Evolutionary conservation across 2,888 invertebrate genomes (phyloP).

Genomic region (Lutraria lutraria): DNA sequence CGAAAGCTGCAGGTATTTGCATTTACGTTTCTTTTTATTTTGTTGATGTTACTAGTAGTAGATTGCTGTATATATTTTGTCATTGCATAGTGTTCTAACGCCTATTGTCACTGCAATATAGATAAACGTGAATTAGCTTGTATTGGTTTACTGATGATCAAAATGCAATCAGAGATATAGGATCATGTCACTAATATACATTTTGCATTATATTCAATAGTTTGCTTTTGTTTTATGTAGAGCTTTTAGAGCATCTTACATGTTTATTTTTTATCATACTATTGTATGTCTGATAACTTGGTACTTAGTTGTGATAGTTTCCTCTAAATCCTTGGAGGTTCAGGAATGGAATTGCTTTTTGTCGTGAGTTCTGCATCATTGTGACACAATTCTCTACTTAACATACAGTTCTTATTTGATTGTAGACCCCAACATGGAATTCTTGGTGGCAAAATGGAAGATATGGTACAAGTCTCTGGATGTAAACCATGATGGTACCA

Average conservation of each 20-base stretch:
- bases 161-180: too few relatives aligned
- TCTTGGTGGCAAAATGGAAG: constrained; percentile 71
- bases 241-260: background rate
- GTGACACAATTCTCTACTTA: too few relatives aligned
- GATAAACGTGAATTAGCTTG: too few relatives aligned
- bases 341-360: background rate
- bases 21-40: background rate
- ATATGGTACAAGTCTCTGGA: constrained; percentile 75
- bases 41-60: background rate
- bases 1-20: background rate
- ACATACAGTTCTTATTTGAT: background rate
- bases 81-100: background rate
- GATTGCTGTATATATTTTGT: background rate
- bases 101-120: too few relatives aligned
- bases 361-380: too few relatives aligned
- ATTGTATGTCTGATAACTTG: background rate
- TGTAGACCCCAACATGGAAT: constrained; percentile 50
- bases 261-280: background rate
- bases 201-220: too few relatives aligned
- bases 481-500: constrained; percentile 76
- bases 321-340: background rate
- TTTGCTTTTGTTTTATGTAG: background rate
- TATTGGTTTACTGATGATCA: too few relatives aligned
- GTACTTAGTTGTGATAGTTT: too few relatives aligned
- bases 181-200: too few relatives aligned